Percentiles rank a stretch among this genome's conserved stretches.
Conservation (phyloP, 1,140 invertebrate species). For the Grapholita molesta region DNA sequence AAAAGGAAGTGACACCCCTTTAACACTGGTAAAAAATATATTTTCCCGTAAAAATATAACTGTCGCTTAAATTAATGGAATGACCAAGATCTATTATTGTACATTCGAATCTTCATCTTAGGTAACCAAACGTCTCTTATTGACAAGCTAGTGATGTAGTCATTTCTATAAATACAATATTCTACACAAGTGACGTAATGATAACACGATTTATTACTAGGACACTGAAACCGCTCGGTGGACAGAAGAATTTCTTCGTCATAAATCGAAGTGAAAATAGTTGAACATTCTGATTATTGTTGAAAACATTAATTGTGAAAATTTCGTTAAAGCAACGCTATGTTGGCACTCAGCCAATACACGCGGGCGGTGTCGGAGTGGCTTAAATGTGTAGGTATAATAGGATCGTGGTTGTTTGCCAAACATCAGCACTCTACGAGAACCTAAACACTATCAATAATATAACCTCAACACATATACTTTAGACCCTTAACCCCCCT, state of each 20-base stretch:
- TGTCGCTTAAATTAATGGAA: not conserved
- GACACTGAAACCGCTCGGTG: not conserved
- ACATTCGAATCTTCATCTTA: not conserved
- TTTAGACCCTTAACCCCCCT: not conserved
- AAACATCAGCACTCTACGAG: not conserved
- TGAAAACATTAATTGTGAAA: not conserved
- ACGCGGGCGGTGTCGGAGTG: not conserved
- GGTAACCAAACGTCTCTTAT: slow-evolving; percentile 1
- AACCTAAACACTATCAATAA: slow-evolving; percentile 1
- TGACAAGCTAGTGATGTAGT: slow-evolving; percentile 9
- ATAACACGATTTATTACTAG: not conserved
- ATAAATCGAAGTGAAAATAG: not conserved
- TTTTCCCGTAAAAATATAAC: not conserved
- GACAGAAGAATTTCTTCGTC: not conserved
- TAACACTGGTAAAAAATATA: not conserved
- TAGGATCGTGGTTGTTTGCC: not conserved
- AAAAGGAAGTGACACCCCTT: no score
- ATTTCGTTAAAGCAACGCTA: not conserved
- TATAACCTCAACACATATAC: not conserved
- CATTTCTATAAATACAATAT: slow-evolving; percentile 11
- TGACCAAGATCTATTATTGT: not conserved
- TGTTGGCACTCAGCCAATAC: not conserved
- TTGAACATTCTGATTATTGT: not conserved
- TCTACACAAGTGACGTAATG: not conserved
- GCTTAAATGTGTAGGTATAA: slow-evolving; percentile 5